These are phyloP conservation scores for Zaprionus capensis DNA, from an alignment of 1,140 invertebrate genomes.

Conservation along the genomic window DNA sequence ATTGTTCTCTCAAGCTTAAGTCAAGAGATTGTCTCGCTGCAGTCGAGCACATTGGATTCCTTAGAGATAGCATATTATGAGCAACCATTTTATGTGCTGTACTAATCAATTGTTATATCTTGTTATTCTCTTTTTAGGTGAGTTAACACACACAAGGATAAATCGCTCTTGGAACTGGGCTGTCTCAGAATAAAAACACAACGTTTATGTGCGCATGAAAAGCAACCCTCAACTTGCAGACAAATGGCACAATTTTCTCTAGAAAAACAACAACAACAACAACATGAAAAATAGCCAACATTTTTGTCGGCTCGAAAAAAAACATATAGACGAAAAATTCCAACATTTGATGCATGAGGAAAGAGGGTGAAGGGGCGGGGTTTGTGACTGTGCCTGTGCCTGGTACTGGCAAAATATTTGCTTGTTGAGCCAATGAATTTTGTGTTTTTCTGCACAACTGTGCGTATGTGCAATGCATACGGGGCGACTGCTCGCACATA, in stretches of 20 bases:
- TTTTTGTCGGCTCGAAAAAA: constrained; percentile 33
- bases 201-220: background rate
- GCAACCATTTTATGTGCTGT: background rate
- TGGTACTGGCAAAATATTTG: constrained; percentile 53
- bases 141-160: constrained; percentile 10
- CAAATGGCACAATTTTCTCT: constrained; percentile 45
- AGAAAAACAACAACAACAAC: constrained; percentile 11
- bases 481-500: constrained; percentile 21
- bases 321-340: constrained; percentile 45
- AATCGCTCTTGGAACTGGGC: constrained; percentile 1
- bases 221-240: constrained; percentile 27
- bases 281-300: constrained; percentile 48
- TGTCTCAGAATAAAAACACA: background rate
- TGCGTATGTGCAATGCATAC: constrained; percentile 69
- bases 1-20: background rate
- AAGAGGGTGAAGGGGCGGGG: background rate
- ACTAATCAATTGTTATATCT: constrained; percentile 26
- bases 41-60: background rate
- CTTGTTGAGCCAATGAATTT: constrained; percentile 42
- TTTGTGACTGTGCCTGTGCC: constrained; percentile 10
- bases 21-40: background rate
- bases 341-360: constrained; percentile 56
- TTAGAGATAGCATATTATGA: background rate
- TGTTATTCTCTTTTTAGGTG: constrained; percentile 38
- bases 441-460: constrained; percentile 35